A percentile compares a stretch with the other conserved stretches of the same genome.
phyloP scores from a whole-genome alignment of 2,888 invertebrate species.

The Catocala nupta region DNA sequence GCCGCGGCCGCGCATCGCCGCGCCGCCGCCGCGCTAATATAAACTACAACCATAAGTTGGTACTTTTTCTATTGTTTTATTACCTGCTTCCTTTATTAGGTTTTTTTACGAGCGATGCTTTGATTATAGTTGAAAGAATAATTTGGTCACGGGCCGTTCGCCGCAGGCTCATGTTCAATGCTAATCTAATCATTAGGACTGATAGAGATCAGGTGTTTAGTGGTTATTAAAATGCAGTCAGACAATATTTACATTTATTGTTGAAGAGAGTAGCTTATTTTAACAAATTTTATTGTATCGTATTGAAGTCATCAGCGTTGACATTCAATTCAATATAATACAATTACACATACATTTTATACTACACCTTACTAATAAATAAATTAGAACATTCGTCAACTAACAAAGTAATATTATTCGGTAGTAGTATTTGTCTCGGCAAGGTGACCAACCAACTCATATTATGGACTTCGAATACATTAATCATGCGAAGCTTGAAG shows the following conservation, averaged over 20 bases:
- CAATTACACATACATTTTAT: slow-evolving; percentile 50
- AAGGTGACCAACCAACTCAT: slow-evolving; percentile 16
- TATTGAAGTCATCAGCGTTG: slow-evolving; percentile 34
- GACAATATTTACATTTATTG: slow-evolving; percentile 76
- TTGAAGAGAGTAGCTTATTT: slow-evolving; percentile 47
- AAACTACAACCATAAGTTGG: slow-evolving; percentile 24
- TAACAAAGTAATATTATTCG: slow-evolving; percentile 36
- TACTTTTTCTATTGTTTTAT: slow-evolving; percentile 48
- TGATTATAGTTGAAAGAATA: slow-evolving; percentile 16
- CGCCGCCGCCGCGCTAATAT: slow-evolving; percentile 30
- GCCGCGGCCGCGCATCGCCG: slow-evolving; percentile 40
- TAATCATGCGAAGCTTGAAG: slow-evolving; percentile 9
- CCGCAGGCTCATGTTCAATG: slow-evolving; percentile 2
- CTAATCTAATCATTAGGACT: slow-evolving; percentile 11
- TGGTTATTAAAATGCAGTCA: slow-evolving; percentile 53
- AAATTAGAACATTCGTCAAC: slow-evolving; percentile 59
- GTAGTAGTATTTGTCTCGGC: slow-evolving; percentile 30
- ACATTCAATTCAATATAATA: slow-evolving; percentile 59
- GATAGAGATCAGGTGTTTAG: slow-evolving; percentile 27
- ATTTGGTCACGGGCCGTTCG: slow-evolving; percentile 8
- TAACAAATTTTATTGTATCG: slow-evolving; percentile 45
- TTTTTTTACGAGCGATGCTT: slow-evolving; percentile 23
- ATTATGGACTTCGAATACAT: slow-evolving; percentile 20
- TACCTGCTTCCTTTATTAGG: slow-evolving; percentile 31
- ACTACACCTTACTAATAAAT: slow-evolving; percentile 68